Base-by-base conservation (phyloP, 2,797 vertebrate genomes). In the Varecia variegata region DNA sequence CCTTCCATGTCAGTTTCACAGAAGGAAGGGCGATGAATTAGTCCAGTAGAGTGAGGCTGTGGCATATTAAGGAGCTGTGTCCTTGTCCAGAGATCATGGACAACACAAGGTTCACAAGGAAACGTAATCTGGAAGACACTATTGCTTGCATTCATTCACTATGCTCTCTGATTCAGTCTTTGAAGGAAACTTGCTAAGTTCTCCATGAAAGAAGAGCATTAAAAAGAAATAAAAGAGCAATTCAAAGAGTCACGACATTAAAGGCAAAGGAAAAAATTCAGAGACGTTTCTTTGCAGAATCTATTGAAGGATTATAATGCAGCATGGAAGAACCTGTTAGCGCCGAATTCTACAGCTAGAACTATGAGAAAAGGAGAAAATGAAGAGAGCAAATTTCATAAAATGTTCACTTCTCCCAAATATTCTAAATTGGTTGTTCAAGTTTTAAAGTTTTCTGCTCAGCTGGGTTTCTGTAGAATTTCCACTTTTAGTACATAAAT, bases 401-500 rank as follows among this genome's bases (percentile, higher is more conserved):
- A 74, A 52, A 65, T 20, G 25, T 67, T 65, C 52, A 45, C n/a
- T 58, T 65, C 40, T 88, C 60, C 20, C 40, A 43, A 82, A 90
- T 58, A 73, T 12, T 58, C 60, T 58, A 76, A 86, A 68, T 76
- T 84, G 32, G 56, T 74, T 92, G 32, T 77, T 71, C 45, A 79
- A 77, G 56, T 67, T 90, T 90, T 84, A 68, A 94, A 79, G 47
- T 70, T 79, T 83, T 74, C 38, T 74, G 13, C 21, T 92, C 27
- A 52, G 56, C 35, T 27, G 52, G 85, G 7, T 94, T 91, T 93
- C 93, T 88, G 27, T 23, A 71, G 83, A 93, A 93, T 90, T 86
- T 71, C 45, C 35, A 80, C 77, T 94, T 93, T 95, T 50, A 81
- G 30, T 84, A 90, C 58, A 81, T 84, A 94, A 87, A 84, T 70